A percentile compares a stretch with the other conserved stretches of the same genome.
These are phyloP conservation scores for Drosophila yakuba DNA, from an alignment of 1,140 invertebrate species.

Conservation along the genomic window DNA sequence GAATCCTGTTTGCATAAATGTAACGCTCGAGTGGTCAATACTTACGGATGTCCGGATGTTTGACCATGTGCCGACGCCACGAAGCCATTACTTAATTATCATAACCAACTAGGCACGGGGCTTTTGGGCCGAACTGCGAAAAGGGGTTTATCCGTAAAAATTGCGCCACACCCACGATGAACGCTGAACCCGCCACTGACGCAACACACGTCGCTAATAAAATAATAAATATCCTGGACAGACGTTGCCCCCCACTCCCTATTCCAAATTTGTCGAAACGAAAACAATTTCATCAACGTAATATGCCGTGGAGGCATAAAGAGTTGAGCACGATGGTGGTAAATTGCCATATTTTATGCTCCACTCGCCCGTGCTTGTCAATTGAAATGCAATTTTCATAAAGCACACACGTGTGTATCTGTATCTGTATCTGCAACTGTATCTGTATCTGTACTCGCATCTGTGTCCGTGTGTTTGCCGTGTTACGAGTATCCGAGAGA, in stretches of 20 bases:
- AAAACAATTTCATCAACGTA: slow-evolving; percentile 79
- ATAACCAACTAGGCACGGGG: slow-evolving; percentile 50
- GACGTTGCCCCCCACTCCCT: slow-evolving; percentile 29
- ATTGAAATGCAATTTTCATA: slow-evolving; percentile 83
- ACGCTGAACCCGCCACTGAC: slow-evolving; percentile 10
- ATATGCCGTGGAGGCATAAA: slow-evolving; percentile 54
- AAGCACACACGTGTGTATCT: slow-evolving; percentile 67
- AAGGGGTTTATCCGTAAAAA: slow-evolving; percentile 64
- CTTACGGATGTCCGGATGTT: slow-evolving; percentile 49
- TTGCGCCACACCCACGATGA: slow-evolving; percentile 62
- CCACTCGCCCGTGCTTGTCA: slow-evolving; percentile 60
- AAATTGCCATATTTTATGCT: slow-evolving; percentile 81
- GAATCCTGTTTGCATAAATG: slow-evolving; percentile 58
- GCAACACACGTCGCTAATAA: slow-evolving; percentile 77
- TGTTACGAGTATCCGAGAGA: slow-evolving; percentile 47
- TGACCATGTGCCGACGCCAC: slow-evolving; percentile 39
- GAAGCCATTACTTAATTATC: slow-evolving; percentile 80
- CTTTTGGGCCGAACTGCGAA: slow-evolving; percentile 59
- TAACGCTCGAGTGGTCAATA: slow-evolving; percentile 73
- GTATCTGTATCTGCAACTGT: background rate
- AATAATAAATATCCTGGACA: slow-evolving; percentile 78
- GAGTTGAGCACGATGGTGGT: slow-evolving; percentile 50
- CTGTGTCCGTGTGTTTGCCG: background rate
- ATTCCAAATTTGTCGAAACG: slow-evolving; percentile 71
- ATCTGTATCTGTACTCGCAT: background rate